phyloP scores from a whole-genome alignment of 1,140 invertebrate species.

The Globodera rostochiensis region DNA sequence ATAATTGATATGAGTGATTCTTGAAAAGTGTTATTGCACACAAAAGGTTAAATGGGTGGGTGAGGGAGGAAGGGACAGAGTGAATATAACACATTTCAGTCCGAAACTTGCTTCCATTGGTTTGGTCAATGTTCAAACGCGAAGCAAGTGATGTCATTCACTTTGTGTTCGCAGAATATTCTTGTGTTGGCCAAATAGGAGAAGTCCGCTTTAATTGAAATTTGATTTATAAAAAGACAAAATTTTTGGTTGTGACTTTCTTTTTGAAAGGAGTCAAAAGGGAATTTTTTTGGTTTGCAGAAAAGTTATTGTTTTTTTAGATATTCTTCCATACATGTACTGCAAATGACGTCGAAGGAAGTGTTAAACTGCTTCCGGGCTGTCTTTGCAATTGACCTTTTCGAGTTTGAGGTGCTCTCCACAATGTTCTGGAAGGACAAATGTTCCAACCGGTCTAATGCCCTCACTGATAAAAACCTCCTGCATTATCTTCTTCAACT shows the following conservation, averaged over 20 bases:
- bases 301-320: background rate
- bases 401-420: slow-evolving; percentile 48
- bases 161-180: slow-evolving; percentile 52
- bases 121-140: slow-evolving; percentile 53
- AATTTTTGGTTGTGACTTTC: background rate
- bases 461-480: slow-evolving; percentile 32
- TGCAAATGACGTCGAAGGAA: slow-evolving; percentile 54
- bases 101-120: background rate
- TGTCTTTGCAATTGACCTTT: slow-evolving; percentile 47
- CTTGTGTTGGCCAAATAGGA: slow-evolving; percentile 54
- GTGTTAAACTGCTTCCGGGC: slow-evolving; percentile 53
- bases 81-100: background rate
- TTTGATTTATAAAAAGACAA: background rate
- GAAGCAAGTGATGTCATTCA: slow-evolving; percentile 56
- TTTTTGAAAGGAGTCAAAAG: too few species aligned
- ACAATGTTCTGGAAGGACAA: slow-evolving; percentile 45
- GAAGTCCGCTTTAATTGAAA: slow-evolving; percentile 49
- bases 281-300: background rate
- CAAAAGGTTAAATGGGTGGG: background rate
- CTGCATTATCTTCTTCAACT: slow-evolving; percentile 46
- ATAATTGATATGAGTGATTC: background rate
- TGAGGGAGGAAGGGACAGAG: background rate
- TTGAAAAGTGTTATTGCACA: slow-evolving; percentile 1
- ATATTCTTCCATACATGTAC: slow-evolving; percentile 30
- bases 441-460: slow-evolving; percentile 19